A percentile compares a stretch with the other conserved stretches of the same genome.
Conservation (phyloP, 2,113 vertebrate species). For the Noturus placidus region DNA sequence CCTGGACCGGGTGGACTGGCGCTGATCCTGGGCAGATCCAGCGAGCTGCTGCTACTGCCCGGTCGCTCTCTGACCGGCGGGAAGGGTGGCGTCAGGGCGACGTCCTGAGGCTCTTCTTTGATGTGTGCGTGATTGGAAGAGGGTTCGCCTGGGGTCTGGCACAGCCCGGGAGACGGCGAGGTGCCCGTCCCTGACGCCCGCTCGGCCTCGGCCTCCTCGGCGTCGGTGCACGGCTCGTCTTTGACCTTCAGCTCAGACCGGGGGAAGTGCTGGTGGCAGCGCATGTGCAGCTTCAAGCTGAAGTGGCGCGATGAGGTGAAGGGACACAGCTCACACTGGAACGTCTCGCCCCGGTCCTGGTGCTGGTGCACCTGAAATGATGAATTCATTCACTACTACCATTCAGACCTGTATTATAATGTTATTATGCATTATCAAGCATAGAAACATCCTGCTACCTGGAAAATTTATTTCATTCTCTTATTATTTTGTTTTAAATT, state of each 20-base stretch:
- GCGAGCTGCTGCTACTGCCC: slow-evolving; percentile 81
- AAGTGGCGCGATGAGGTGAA: slow-evolving; percentile 99
- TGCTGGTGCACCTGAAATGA: slow-evolving; percentile 93
- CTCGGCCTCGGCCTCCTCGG: slow-evolving; percentile 86
- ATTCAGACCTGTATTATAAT: not conserved
- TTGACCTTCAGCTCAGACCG: slow-evolving; percentile 95
- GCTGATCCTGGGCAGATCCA: slow-evolving; percentile 82
- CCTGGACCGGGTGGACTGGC: slow-evolving; percentile 61
- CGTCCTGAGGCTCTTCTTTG: slow-evolving; percentile 93
- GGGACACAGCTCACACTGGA: slow-evolving; percentile 97
- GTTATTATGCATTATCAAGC: not conserved
- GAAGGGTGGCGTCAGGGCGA: slow-evolving; percentile 81
- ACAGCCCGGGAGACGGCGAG: slow-evolving; percentile 64
- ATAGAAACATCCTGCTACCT: not conserved
- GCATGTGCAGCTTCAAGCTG: slow-evolving; percentile 99
- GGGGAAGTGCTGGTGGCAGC: slow-evolving; percentile 98
- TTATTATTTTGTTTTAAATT: too few species aligned
- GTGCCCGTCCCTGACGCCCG: slow-evolving; percentile 64
- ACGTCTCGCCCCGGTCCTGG: slow-evolving; percentile 98
- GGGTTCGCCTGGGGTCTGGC: slow-evolving; percentile 74
- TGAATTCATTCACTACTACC: not conserved
- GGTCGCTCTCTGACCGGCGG: slow-evolving; percentile 82
- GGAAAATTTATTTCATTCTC: too few species aligned
- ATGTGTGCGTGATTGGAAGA: slow-evolving; percentile 81
- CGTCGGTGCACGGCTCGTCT: slow-evolving; percentile 91